A percentile compares a stretch with the other conserved stretches of the same genome.
These are phyloP conservation scores for Biston betularia DNA, from an alignment of 2,888 invertebrate genomes.

Conservation along the genomic window DNA sequence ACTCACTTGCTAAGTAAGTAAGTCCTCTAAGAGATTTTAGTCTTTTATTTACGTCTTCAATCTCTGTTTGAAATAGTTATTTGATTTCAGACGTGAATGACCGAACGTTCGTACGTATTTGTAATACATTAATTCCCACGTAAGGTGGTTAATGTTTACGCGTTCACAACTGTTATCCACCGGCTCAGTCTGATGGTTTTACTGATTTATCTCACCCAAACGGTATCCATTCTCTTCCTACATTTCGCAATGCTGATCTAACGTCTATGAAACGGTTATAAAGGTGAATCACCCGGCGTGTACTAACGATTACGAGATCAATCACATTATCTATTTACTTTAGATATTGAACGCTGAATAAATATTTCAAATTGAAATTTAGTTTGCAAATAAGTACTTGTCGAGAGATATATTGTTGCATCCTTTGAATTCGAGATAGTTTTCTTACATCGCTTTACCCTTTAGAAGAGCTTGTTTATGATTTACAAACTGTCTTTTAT, in stretches of 20 bases:
- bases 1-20: not conserved
- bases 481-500: too few relatives aligned
- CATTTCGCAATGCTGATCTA: conserved; percentile 67
- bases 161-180: conserved; percentile 53
- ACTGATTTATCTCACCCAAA: conserved; percentile 70
- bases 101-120: conserved; percentile 11
- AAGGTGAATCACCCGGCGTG: conserved; percentile 56
- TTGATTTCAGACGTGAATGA: conserved; percentile 8
- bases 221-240: conserved; percentile 64
- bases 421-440: conserved; percentile 10
- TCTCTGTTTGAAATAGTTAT: conserved; percentile 3
- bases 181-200: conserved; percentile 62
- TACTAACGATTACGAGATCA: conserved; percentile 36
- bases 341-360: conserved; percentile 28
- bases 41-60: not conserved
- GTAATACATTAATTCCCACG: conserved; percentile 20
- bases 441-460: conserved; percentile 1
- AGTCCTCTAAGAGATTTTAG: not conserved
- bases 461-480: not conserved
- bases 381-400: conserved; percentile 23
- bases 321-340: conserved; percentile 35
- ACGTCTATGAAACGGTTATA: conserved; percentile 57
- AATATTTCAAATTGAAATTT: conserved; percentile 30
- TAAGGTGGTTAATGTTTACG: conserved; percentile 34
- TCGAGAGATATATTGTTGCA: conserved; percentile 23